Evolutionary conservation across 2,797 vertebrate species (phyloP).

Genomic region (Pangasius macronema): DNA sequence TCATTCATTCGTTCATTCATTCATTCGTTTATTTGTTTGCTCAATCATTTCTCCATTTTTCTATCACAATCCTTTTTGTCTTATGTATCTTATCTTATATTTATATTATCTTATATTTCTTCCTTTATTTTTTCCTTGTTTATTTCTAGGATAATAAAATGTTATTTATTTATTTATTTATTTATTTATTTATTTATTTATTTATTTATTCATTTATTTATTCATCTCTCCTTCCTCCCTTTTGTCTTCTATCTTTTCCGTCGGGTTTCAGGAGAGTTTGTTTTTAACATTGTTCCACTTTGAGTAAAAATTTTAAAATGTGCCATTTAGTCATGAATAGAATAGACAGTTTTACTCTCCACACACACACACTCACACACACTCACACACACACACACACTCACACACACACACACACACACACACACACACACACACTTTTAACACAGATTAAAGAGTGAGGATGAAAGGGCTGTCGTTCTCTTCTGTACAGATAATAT

Average conservation of each 20-base stretch:
- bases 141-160: background rate
- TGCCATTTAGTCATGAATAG: background rate
- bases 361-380: background rate
- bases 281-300: background rate
- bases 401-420: background rate
- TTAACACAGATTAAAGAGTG: slow-evolving; percentile 4
- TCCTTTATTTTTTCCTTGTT: background rate
- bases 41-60: background rate
- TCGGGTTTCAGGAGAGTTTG: background rate
- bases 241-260: background rate
- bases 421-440: background rate
- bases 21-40: background rate
- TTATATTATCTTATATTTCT: background rate
- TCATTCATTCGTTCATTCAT: too few relatives aligned
- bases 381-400: background rate
- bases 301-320: background rate
- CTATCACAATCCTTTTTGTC: background rate
- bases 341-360: background rate
- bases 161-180: background rate
- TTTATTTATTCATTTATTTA: background rate
- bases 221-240: background rate
- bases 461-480: background rate
- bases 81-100: background rate
- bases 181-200: background rate
- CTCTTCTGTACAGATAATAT: background rate